A percentile compares a stretch with the other conserved stretches of the same genome.
Conservation (phyloP, 2,113 vertebrate genomes). For the Menura novaehollandiae region DNA sequence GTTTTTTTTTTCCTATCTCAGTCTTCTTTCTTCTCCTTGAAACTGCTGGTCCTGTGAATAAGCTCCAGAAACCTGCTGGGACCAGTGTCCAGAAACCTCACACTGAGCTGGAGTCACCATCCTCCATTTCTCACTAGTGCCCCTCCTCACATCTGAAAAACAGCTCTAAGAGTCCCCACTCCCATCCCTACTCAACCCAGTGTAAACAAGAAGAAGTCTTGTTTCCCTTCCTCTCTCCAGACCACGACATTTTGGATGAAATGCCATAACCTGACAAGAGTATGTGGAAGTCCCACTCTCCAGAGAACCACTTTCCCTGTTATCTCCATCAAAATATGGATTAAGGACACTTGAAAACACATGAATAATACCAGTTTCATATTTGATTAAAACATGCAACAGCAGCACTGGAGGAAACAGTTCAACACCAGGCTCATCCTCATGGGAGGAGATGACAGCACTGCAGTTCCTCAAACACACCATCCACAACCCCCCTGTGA, state of each 20-base stretch:
- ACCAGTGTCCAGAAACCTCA: neutral
- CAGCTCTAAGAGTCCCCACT: neutral
- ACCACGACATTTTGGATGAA: neutral
- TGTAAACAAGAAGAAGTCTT: neutral
- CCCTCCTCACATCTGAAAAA: neutral
- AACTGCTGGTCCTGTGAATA: neutral
- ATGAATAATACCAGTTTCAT: neutral
- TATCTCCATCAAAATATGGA: neutral
- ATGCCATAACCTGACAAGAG: neutral
- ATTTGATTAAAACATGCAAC: neutral
- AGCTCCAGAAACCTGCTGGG: neutral
- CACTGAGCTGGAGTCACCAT: neutral
- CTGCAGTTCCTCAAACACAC: neutral
- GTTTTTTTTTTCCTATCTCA: neutral
- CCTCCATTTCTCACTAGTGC: neutral
- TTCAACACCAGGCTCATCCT: neutral
- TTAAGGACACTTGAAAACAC: neutral
- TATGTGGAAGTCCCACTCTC: neutral
- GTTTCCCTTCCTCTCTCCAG: neutral
- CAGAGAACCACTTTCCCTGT: neutral
- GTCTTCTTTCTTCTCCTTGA: neutral
- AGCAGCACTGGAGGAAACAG: neutral
- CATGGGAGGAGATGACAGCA: neutral
- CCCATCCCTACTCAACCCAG: neutral
- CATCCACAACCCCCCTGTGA: neutral